Conservation (phyloP, 2,113 vertebrate species). For the Aplodontia rufa region DNA sequence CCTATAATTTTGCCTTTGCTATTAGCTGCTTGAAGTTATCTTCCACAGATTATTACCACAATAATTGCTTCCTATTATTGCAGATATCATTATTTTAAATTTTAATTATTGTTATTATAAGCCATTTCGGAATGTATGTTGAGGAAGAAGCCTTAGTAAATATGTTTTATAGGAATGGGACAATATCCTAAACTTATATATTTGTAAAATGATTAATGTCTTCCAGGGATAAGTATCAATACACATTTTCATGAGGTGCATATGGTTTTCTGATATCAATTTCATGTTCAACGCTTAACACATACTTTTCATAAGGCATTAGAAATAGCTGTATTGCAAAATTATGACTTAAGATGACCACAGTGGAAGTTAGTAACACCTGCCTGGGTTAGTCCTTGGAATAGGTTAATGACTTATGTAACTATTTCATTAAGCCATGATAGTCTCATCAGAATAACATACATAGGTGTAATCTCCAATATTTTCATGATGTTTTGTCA, state of each 20-base stretch:
- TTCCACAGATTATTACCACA: slow-evolving; percentile 62
- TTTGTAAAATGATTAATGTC: neutral
- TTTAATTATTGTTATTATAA: slow-evolving; percentile 68
- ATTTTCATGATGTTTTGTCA: neutral
- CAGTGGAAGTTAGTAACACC: neutral
- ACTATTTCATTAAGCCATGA: neutral
- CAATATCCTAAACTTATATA: neutral
- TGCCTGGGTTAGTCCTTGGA: neutral
- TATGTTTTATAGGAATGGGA: neutral
- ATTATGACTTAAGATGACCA: neutral
- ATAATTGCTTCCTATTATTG: slow-evolving; percentile 68
- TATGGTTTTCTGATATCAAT: neutral
- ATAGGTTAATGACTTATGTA: neutral
- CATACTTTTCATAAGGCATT: neutral
- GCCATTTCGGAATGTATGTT: slow-evolving; percentile 47
- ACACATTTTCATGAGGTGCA: neutral
- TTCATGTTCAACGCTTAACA: neutral
- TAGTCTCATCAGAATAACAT: neutral
- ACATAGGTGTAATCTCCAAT: neutral
- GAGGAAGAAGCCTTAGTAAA: slow-evolving; percentile 23
- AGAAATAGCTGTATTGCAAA: neutral
- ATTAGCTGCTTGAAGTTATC: slow-evolving; percentile 46
- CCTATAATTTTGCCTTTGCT: slow-evolving; percentile 58
- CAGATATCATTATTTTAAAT: slow-evolving; percentile 65
- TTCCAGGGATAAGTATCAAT: neutral